Conservation (phyloP, 1,140 invertebrate genomes). For the Zaprionus ghesquierei region DNA sequence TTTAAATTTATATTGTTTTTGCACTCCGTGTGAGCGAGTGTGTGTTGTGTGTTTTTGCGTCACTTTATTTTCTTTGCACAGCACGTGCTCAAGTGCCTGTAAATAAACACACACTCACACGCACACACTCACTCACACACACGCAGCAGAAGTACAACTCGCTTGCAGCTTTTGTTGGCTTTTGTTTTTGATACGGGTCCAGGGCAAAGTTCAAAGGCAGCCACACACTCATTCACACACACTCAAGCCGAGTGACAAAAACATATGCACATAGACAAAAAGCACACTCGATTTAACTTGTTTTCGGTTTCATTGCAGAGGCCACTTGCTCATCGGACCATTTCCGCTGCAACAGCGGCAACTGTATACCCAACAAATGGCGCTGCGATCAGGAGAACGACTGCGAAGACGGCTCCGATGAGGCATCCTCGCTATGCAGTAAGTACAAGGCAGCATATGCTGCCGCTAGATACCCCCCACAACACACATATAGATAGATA, state of each 20-base stretch:
- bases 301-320: slow-evolving; percentile 56
- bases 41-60: neutral
- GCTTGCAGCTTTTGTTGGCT: slow-evolving; percentile 34
- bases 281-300: slow-evolving; percentile 31
- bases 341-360: slow-evolving; percentile 86
- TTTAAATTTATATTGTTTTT: slow-evolving; percentile 8
- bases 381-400: slow-evolving; percentile 87
- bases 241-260: neutral
- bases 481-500: neutral
- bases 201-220: slow-evolving; percentile 54
- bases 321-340: slow-evolving; percentile 77
- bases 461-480: neutral
- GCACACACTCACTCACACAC: neutral
- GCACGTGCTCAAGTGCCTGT: slow-evolving; percentile 76
- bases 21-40: neutral
- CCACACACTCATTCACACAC: slow-evolving; percentile 21
- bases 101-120: slow-evolving; percentile 40
- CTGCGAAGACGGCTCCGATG: slow-evolving; percentile 88
- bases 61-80: slow-evolving; percentile 43
- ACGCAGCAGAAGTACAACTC: slow-evolving; percentile 18
- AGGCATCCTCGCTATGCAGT: slow-evolving; percentile 84
- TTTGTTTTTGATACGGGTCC: slow-evolving; percentile 62
- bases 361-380: slow-evolving; percentile 86
- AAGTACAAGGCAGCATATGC: slow-evolving; percentile 61
- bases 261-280: neutral